Evolutionary conservation across 64 coral and sea anemone species (phyloP).

Genomic region (Dendrophyllia cribrosa): DNA sequence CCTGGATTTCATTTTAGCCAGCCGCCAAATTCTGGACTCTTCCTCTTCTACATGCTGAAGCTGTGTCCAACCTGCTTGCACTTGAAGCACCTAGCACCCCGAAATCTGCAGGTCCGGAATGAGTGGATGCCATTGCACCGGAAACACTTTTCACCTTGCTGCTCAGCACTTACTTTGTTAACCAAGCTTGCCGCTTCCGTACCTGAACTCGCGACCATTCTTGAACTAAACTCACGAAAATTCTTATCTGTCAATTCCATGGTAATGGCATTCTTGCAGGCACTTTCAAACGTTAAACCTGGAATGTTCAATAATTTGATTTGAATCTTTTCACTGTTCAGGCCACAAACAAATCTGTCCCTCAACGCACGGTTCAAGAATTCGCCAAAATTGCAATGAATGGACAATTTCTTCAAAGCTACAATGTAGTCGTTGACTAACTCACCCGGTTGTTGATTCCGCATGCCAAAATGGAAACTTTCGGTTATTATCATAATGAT

Average conservation of each 20-base stretch:
- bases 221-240: too few species aligned
- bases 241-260: not conserved
- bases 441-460: constrained; percentile 39
- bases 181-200: not conserved
- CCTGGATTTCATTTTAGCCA: not conserved
- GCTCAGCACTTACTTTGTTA: not conserved
- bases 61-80: not conserved
- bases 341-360: constrained; percentile 47
- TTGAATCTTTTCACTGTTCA: constrained; percentile 27
- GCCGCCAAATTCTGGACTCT: not conserved
- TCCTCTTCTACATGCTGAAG: not conserved
- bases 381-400: constrained; percentile 39
- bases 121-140: not conserved
- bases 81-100: not conserved
- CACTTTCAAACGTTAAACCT: constrained; percentile 8
- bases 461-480: constrained; percentile 60
- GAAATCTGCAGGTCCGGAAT: not conserved
- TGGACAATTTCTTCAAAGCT: constrained; percentile 36
- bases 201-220: not conserved
- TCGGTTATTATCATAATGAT: constrained; percentile 50
- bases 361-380: constrained; percentile 14
- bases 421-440: constrained; percentile 21
- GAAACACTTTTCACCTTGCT: too few species aligned
- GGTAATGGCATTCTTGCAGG: constrained; percentile 20
- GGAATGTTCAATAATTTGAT: not conserved